These are phyloP conservation scores for Abramis brama DNA, from an alignment of 2,113 vertebrate species.

Conservation along the genomic window DNA sequence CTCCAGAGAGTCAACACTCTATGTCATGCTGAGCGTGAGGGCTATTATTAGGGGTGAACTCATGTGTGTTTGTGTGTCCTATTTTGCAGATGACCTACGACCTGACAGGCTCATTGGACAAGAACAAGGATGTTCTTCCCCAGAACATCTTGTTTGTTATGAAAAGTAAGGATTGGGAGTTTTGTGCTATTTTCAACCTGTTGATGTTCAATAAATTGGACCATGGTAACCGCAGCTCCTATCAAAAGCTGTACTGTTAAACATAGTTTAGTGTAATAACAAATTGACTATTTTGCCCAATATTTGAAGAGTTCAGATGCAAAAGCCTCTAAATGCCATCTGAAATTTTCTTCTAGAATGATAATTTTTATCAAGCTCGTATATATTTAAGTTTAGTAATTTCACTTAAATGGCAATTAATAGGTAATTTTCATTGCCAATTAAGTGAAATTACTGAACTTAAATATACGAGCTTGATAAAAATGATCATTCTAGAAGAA, in stretches of 20 bases:
- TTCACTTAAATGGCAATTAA: too few relatives aligned
- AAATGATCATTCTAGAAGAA: too few relatives aligned
- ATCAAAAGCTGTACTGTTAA: background rate
- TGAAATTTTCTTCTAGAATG: too few relatives aligned
- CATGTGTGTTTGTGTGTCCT: conserved; percentile 49
- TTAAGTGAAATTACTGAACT: too few relatives aligned
- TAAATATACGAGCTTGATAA: too few relatives aligned
- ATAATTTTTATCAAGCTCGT: too few relatives aligned
- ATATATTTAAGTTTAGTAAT: too few relatives aligned
- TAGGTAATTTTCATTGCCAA: too few relatives aligned
- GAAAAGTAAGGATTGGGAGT: conserved; percentile 85
- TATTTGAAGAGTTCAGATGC: too few relatives aligned
- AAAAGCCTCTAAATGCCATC: too few relatives aligned
- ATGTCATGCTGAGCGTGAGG: conserved; percentile 25
- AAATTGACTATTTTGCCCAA: background rate
- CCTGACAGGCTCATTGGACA: conserved; percentile 84
- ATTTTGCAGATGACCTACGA: conserved; percentile 87
- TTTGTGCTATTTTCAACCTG: background rate
- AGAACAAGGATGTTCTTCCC: conserved; percentile 92
- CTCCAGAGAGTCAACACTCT: background rate
- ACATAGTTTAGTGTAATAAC: background rate
- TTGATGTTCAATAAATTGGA: background rate
- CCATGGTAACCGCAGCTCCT: background rate
- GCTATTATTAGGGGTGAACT: conserved; percentile 3
- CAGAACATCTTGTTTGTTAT: conserved; percentile 92